Conservation (phyloP, 2,797 vertebrate species). For the Ctenosaura bakeri region DNA sequence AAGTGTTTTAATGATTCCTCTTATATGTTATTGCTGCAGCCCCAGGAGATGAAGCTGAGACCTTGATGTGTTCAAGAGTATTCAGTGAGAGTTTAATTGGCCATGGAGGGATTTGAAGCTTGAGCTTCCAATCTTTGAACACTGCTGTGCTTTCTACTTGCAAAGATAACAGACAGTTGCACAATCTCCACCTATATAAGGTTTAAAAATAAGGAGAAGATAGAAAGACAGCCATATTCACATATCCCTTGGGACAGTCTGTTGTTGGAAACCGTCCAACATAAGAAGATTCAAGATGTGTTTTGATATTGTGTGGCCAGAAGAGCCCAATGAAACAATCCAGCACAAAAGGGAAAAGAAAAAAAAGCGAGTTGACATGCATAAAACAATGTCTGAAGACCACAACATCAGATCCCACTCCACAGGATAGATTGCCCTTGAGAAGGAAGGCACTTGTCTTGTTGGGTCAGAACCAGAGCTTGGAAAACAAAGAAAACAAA, state of each 20-base stretch:
- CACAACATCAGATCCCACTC: neutral
- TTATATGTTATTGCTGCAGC: neutral
- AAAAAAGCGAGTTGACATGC: neutral
- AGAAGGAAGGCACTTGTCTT: neutral
- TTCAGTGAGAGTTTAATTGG: neutral
- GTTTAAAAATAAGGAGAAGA: neutral
- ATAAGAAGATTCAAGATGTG: conserved; percentile 11
- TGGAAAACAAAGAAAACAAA: no score
- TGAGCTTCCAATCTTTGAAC: neutral
- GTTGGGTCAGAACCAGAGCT: neutral
- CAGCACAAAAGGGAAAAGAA: neutral
- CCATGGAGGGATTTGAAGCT: neutral
- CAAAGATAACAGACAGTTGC: neutral
- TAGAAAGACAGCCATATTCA: neutral
- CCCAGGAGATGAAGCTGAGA: neutral
- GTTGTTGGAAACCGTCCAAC: neutral
- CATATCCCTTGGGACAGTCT: neutral
- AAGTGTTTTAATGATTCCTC: neutral
- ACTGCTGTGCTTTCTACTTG: neutral
- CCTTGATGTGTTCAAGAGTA: neutral
- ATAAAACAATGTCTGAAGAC: neutral
- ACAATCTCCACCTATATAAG: neutral
- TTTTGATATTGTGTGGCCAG: neutral
- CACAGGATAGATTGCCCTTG: neutral
- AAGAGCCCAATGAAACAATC: neutral